These are phyloP conservation scores for Amorpha juglandis DNA, from an alignment of 2,888 invertebrate species.

Conservation along the genomic window DNA sequence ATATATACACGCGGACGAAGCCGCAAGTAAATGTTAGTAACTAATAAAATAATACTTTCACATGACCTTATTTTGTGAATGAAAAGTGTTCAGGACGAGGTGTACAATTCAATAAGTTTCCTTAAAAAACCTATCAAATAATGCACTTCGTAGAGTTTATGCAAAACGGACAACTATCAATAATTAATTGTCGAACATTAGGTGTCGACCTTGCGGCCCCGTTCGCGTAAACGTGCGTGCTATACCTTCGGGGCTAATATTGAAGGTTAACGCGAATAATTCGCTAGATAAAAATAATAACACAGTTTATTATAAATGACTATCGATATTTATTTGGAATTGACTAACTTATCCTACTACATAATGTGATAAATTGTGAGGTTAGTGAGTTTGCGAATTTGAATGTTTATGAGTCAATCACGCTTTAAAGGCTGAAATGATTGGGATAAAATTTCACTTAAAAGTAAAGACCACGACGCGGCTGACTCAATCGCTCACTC, in stretches of 20 bases:
- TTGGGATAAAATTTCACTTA: too few species aligned
- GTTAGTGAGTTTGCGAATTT: too few species aligned
- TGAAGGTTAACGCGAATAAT: conserved; percentile 15
- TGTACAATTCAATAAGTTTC: background rate
- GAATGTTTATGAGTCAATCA: too few species aligned
- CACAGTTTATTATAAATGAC: background rate
- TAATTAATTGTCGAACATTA: conserved; percentile 17
- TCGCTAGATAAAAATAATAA: background rate
- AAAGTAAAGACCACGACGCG: too few species aligned
- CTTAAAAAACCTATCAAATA: background rate
- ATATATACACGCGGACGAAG: background rate
- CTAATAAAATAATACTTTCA: background rate
- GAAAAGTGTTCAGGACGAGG: background rate
- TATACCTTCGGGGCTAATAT: background rate
- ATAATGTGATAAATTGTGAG: too few species aligned
- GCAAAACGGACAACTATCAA: conserved; percentile 2
- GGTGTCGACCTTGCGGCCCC: background rate
- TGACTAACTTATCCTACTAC: too few species aligned
- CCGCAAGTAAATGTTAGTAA: too few species aligned
- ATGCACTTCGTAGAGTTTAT: background rate
- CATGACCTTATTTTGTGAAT: background rate
- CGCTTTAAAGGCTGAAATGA: too few species aligned
- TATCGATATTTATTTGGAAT: too few species aligned
- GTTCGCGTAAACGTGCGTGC: background rate
- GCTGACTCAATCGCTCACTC: too few species aligned